Conservation (phyloP, 2,113 vertebrate genomes). For the Tachycineta bicolor region DNA sequence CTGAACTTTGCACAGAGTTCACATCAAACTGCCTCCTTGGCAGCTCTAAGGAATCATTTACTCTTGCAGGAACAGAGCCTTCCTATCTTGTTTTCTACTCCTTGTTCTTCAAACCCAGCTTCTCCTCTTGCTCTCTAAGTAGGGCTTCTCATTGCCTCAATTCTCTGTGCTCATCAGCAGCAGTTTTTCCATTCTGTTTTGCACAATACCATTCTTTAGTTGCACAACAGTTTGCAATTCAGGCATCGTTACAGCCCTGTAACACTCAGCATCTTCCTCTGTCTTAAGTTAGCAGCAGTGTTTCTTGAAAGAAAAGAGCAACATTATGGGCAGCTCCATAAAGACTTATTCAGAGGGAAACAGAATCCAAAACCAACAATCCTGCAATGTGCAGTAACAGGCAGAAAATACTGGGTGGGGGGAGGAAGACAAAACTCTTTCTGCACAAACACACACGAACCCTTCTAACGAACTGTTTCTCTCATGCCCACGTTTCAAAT, state of each 20-base stretch:
- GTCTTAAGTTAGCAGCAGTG: neutral
- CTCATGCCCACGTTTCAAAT: neutral
- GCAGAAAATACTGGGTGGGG: neutral
- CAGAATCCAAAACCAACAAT: neutral
- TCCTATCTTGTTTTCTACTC: neutral
- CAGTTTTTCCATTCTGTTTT: neutral
- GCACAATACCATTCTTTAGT: neutral
- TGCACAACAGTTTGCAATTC: neutral
- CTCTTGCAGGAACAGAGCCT: neutral
- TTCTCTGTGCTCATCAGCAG: neutral
- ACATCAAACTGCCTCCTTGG: neutral
- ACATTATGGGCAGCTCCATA: neutral
- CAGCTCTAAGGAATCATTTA: neutral
- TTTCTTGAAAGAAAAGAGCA: constrained; percentile 1
- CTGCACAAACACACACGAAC: neutral
- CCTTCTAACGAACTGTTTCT: neutral
- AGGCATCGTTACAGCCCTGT: neutral
- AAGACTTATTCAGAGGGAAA: neutral
- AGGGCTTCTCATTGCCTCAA: neutral
- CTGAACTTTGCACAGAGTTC: constrained; percentile 1
- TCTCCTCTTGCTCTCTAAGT: neutral
- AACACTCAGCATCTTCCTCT: neutral
- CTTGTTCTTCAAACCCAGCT: neutral
- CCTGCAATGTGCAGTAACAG: neutral
- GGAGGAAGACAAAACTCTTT: neutral